Conservation (phyloP, 2,888 invertebrate genomes). For the Platycheirus rosarum region DNA sequence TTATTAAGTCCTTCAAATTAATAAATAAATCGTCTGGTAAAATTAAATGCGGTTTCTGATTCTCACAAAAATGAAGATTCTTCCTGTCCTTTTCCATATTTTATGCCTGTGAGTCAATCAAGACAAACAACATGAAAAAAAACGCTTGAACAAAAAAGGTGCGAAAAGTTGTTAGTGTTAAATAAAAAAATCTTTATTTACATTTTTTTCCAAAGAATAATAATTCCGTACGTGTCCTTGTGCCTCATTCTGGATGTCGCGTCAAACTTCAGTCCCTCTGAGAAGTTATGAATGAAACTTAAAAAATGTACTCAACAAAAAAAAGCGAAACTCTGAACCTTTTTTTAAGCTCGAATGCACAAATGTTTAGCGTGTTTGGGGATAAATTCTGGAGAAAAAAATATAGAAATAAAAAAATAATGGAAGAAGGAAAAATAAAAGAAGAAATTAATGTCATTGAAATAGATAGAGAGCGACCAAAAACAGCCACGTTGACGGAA, state of each 20-base stretch:
- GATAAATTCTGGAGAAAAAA: slow-evolving; percentile 44
- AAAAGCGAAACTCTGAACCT: slow-evolving; percentile 34
- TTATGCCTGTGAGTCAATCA: slow-evolving; percentile 51
- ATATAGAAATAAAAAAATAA: slow-evolving; percentile 30
- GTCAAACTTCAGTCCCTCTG: slow-evolving; percentile 42
- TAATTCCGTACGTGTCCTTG: slow-evolving; percentile 35
- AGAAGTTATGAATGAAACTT: slow-evolving; percentile 70
- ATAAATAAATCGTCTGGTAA: too few species aligned
- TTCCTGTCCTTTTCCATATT: slow-evolving; percentile 40
- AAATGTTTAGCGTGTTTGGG: slow-evolving; percentile 23
- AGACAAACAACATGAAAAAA: slow-evolving; percentile 25
- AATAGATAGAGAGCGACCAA: slow-evolving; percentile 38
- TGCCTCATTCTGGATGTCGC: slow-evolving; percentile 38
- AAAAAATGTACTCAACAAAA: slow-evolving; percentile 50
- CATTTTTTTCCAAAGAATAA: slow-evolving; percentile 26
- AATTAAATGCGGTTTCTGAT: too few species aligned
- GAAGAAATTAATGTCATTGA: slow-evolving; percentile 64
- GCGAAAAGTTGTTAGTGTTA: slow-evolving; percentile 19
- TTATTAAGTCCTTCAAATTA: too few species aligned
- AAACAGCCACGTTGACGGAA: slow-evolving; percentile 14
- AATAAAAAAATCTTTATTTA: slow-evolving; percentile 42
- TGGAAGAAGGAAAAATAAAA: too few species aligned
- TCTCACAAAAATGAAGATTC: background rate
- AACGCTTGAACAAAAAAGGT: slow-evolving; percentile 19
- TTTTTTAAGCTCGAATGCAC: slow-evolving; percentile 24